Conservation (phyloP, 2,113 vertebrate species). For the Perognathus longimembris region DNA sequence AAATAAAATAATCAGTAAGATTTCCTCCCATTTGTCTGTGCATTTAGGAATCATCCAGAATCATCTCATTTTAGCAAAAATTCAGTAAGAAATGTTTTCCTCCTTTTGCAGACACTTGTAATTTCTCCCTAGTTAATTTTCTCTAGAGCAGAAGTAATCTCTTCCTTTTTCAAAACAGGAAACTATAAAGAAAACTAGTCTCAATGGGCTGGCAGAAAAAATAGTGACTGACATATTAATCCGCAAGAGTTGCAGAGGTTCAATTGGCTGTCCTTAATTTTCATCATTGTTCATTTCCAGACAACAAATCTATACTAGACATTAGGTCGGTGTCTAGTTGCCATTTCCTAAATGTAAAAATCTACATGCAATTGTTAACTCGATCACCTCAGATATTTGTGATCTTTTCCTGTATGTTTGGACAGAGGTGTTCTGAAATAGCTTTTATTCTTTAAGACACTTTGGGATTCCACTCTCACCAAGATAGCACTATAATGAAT, state of each 20-base stretch:
- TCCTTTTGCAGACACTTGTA: neutral
- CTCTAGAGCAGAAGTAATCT: neutral
- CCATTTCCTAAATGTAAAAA: constrained; percentile 2
- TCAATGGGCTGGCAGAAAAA: neutral
- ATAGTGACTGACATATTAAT: constrained; percentile 8
- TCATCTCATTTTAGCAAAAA: constrained; percentile 4
- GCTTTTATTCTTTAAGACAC: neutral
- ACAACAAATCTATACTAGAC: constrained; percentile 1
- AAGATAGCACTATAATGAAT: neutral
- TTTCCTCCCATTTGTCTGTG: neutral
- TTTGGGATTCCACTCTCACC: neutral
- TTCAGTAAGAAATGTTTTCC: constrained; percentile 39
- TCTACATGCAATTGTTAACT: neutral
- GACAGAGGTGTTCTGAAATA: neutral
- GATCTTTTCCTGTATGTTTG: neutral
- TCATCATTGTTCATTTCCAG: constrained; percentile 13
- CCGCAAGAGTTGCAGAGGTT: constrained; percentile 9
- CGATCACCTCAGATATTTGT: neutral
- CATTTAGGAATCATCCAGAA: neutral
- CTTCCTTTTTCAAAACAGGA: constrained; percentile 48
- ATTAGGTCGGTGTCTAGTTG: neutral
- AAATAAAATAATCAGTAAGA: neutral
- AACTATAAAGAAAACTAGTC: neutral
- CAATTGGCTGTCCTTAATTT: constrained; percentile 19
- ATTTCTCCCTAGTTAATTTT: constrained; percentile 48